These are phyloP conservation scores for Zelleria hepariella DNA, from an alignment of 2,888 invertebrate species.

Conservation along the genomic window DNA sequence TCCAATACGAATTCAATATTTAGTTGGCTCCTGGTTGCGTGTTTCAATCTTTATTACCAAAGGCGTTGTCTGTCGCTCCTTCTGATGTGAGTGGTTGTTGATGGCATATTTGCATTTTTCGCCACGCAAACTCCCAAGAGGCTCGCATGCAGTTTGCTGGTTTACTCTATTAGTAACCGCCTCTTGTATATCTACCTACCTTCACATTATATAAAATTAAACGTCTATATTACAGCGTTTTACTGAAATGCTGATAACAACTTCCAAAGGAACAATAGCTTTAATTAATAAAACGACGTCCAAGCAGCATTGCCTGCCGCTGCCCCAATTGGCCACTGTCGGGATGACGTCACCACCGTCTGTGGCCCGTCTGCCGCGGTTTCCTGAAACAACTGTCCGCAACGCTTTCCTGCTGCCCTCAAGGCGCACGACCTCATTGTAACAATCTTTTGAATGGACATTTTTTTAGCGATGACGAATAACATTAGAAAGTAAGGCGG, in stretches of 20 bases:
- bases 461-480: slow-evolving; percentile 12
- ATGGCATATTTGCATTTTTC: slow-evolving; percentile 15
- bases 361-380: slow-evolving; percentile 58
- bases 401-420: slow-evolving; percentile 40
- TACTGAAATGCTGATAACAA: no score
- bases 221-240: no score
- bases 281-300: neutral
- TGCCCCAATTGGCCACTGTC: slow-evolving; percentile 53
- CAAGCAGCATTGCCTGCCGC: slow-evolving; percentile 13
- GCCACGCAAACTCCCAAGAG: slow-evolving; percentile 14
- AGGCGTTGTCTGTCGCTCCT: slow-evolving; percentile 16
- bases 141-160: slow-evolving; percentile 4
- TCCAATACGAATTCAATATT: neutral
- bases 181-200: neutral
- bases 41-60: slow-evolving; percentile 7
- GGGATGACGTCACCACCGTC: slow-evolving; percentile 56
- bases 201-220: neutral
- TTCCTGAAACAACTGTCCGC: slow-evolving; percentile 56
- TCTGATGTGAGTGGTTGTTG: slow-evolving; percentile 12
- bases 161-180: slow-evolving; percentile 9
- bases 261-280: neutral
- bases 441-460: slow-evolving; percentile 39
- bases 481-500: neutral
- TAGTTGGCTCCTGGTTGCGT: neutral
- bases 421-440: slow-evolving; percentile 6